Evolutionary conservation across 2,797 vertebrate species (phyloP).

Genomic region (Typhlichthys eigenmanni): DNA sequence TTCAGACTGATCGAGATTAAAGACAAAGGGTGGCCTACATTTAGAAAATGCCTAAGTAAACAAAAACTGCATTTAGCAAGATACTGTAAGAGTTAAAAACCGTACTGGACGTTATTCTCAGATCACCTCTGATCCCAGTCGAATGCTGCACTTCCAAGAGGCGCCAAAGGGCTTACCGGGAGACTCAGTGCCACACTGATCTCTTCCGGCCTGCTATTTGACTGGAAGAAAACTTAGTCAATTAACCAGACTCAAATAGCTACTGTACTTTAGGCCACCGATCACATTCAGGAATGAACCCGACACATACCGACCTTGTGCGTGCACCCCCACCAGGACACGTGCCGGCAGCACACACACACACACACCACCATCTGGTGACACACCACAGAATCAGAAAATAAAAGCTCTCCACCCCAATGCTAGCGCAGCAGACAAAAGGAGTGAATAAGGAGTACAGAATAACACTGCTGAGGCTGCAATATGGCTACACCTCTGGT

Average conservation of each 20-base stretch:
- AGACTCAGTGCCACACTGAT: constrained; percentile 38
- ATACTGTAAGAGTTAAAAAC: no score
- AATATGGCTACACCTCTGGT: constrained; percentile 43
- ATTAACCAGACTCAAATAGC: constrained; percentile 73
- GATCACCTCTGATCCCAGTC: constrained; percentile 44
- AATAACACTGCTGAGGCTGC: constrained; percentile 9
- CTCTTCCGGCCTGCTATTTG: constrained; percentile 65
- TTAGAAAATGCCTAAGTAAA: no score
- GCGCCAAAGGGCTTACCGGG: constrained; percentile 42
- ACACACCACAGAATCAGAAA: background rate
- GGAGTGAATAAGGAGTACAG: constrained; percentile 39
- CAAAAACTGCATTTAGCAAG: no score
- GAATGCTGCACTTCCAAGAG: constrained; percentile 30
- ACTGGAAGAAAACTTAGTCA: constrained; percentile 64
- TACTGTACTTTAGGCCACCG: background rate
- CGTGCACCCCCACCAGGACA: no score
- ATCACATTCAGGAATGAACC: no score
- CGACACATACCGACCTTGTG: no score
- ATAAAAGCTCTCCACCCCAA: constrained; percentile 19
- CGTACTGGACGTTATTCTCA: background rate
- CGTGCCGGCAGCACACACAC: background rate
- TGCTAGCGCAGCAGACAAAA: constrained; percentile 19
- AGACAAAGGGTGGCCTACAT: no score
- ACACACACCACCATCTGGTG: background rate
- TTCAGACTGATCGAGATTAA: no score